Conservation (phyloP, 1,140 invertebrate genomes). For the Lepidostoma basale region DNA sequence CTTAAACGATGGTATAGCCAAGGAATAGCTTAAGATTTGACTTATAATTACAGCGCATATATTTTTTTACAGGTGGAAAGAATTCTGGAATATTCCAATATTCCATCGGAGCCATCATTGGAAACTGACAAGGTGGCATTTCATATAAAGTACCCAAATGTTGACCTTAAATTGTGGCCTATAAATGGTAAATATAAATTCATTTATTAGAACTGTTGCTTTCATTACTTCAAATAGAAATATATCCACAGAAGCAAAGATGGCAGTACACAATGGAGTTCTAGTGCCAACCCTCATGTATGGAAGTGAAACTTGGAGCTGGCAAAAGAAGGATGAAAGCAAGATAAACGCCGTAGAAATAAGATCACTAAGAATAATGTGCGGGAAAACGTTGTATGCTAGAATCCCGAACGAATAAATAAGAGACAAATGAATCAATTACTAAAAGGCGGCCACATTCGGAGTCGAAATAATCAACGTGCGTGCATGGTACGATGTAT, state of each 20-base stretch:
- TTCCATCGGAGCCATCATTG: slow-evolving; percentile 65
- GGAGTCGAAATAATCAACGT: no score
- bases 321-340: no score
- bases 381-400: no score
- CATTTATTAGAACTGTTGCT: background rate
- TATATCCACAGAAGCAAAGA: no score
- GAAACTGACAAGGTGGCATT: slow-evolving; percentile 55
- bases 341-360: no score
- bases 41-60: background rate
- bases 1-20: no score
- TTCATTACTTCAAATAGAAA: background rate
- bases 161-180: slow-evolving; percentile 56
- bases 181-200: slow-evolving; percentile 50
- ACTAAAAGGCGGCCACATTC: no score
- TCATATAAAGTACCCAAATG: slow-evolving; percentile 50
- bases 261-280: no score
- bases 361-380: no score
- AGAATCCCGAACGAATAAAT: background rate
- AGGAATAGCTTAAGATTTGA: background rate
- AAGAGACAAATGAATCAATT: background rate
- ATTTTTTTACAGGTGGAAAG: slow-evolving; percentile 63
- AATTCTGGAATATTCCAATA: slow-evolving; percentile 74
- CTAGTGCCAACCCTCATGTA: no score
- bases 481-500: no score
- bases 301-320: no score